Evolutionary conservation across 2,797 vertebrate species (phyloP), one percentile per base, ranked within the genome.

Genomic region (Clarias fuscus): DNA sequence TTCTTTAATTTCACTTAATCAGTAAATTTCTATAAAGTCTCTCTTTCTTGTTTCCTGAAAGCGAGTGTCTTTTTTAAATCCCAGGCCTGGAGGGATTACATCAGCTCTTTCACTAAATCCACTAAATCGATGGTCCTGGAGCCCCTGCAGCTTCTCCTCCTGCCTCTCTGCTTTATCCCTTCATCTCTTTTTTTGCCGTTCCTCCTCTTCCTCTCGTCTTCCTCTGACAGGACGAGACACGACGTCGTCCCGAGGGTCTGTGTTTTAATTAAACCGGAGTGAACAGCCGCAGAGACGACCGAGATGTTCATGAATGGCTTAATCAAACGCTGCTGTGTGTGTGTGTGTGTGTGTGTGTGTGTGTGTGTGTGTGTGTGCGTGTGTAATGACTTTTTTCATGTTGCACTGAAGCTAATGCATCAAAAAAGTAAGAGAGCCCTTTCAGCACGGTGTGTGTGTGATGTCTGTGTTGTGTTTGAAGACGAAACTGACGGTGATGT

Each of bases 281-380:
- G 75, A 58, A 59, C 53, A 58, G 53, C 30, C 75, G 17, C 4
- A 2, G n/a, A 77, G 53, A 77, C 15, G 4, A 37, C n/a, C 5
- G 5, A 4, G 48, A 56, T 77, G 27, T 27, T 30, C 75, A 30
- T 27, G 15, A 76, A 76, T 58, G 73, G 18, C 73, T 27, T 76
- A 56, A 76, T 58, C n/a, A 76, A 27, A 56, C n/a, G 20, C 15
- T 59, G n/a, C 27, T 20, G 3, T 30, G 7, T 33, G 13, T 77
- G n/a, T 76, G 73, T 27, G 73, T 75, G 24, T 75, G 72, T 27
- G 73, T 76, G 73, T 77, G n/a, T 30, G 53, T 58, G 73, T 58
- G 75, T 76, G 73, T 85, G 43, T 85, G 17, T n/a, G 24, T 90
- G 81, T 90, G 89, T 91, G 48, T 73, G 58, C 48, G 58, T 82